These are phyloP conservation scores for Adelphocoris suturalis DNA, from an alignment of 2,888 invertebrate species.

Conservation along the genomic window DNA sequence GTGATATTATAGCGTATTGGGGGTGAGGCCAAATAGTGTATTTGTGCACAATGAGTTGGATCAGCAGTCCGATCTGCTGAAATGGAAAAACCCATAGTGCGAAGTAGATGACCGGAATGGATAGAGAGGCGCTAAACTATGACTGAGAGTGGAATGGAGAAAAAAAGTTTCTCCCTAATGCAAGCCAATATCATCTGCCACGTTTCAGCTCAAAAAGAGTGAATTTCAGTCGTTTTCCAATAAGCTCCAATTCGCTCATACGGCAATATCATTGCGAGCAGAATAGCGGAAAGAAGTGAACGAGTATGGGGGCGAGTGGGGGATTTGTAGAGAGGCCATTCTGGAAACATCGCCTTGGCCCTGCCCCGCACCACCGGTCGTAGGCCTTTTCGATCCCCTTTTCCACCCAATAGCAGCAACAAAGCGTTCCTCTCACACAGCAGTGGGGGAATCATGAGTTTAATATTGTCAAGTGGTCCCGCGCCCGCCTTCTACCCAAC, in stretches of 20 bases:
- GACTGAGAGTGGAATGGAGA: neutral
- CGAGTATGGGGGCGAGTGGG: slow-evolving; percentile 37
- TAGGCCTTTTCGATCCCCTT: slow-evolving; percentile 48
- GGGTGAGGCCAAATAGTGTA: too few species aligned
- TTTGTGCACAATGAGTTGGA: too few species aligned
- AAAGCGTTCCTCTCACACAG: slow-evolving; percentile 10
- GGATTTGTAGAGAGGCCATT: slow-evolving; percentile 55
- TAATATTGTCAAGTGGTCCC: slow-evolving; percentile 44
- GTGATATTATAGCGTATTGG: too few species aligned
- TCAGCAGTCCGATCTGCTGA: too few species aligned
- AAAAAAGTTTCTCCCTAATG: slow-evolving; percentile 38
- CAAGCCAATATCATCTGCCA: slow-evolving; percentile 44
- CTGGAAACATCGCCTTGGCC: slow-evolving; percentile 63
- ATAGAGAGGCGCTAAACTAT: neutral
- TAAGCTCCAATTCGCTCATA: slow-evolving; percentile 64
- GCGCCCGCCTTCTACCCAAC: neutral
- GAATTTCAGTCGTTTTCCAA: slow-evolving; percentile 55
- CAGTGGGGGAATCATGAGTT: slow-evolving; percentile 48
- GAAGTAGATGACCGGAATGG: neutral
- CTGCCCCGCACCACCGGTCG: neutral
- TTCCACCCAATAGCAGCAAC: slow-evolving; percentile 50
- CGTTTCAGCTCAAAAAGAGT: neutral
- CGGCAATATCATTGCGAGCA: slow-evolving; percentile 49
- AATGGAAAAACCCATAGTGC: too few species aligned
- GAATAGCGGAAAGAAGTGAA: slow-evolving; percentile 12